These are phyloP conservation scores for Agapostemon virescens DNA, from an alignment of 2,888 invertebrate species.

Conservation along the genomic window DNA sequence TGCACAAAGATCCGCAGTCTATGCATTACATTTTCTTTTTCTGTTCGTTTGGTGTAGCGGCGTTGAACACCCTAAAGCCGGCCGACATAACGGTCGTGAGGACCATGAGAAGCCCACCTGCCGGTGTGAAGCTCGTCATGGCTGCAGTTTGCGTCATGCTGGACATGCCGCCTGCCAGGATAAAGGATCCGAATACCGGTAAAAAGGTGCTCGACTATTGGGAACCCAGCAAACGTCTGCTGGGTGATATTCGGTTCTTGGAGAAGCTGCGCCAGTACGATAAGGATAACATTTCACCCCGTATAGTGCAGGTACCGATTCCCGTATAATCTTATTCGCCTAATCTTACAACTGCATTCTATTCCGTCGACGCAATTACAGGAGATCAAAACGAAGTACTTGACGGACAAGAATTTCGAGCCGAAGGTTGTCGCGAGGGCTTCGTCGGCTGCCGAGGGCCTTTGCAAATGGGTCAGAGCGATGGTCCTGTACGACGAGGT, in stretches of 20 bases:
- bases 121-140: constrained; percentile 84
- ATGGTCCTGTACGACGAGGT: constrained; percentile 88
- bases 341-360: neutral
- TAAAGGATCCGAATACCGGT: constrained; percentile 80
- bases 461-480: constrained; percentile 89
- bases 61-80: constrained; percentile 86
- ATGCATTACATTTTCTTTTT: neutral
- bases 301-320: constrained; percentile 82
- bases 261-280: constrained; percentile 85
- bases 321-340: neutral
- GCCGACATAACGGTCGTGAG: constrained; percentile 85
- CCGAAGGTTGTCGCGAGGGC: constrained; percentile 86
- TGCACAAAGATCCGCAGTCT: no score
- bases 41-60: constrained; percentile 66
- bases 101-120: constrained; percentile 86
- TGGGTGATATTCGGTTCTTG: constrained; percentile 87
- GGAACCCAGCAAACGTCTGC: constrained; percentile 86
- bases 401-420: constrained; percentile 85
- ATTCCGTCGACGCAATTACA: neutral
- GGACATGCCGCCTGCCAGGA: constrained; percentile 81
- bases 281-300: constrained; percentile 85
- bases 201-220: constrained; percentile 85
- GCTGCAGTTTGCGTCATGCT: constrained; percentile 84
- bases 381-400: constrained; percentile 83
- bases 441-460: constrained; percentile 87